Conservation (phyloP, 92 coral and sea anemone genomes). For the Parazoanthus swiftii region DNA sequence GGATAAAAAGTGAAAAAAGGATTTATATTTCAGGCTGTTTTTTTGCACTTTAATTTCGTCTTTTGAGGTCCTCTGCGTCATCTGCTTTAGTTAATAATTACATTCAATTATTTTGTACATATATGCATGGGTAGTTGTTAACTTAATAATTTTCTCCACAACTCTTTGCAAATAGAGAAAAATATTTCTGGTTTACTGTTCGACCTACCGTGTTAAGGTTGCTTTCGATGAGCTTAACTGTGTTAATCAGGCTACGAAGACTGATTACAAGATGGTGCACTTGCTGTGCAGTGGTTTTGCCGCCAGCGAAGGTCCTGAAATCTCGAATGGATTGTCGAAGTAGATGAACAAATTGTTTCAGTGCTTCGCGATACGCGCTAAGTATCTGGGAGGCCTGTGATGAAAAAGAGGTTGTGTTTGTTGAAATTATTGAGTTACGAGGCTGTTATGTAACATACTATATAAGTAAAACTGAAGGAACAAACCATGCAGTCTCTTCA, state of each 20-base stretch:
- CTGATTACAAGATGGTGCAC: background rate
- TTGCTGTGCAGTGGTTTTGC: background rate
- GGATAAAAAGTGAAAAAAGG: no score
- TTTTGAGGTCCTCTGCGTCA: background rate
- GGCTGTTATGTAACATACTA: background rate
- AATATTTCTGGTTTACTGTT: background rate
- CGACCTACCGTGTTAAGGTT: constrained; percentile 12
- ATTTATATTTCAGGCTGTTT: background rate
- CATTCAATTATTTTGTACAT: background rate
- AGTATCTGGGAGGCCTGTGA: constrained; percentile 16
- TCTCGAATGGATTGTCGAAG: background rate
- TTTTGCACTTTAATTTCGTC: background rate
- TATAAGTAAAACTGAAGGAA: background rate
- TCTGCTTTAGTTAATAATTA: background rate
- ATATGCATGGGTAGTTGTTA: background rate
- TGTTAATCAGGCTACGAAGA: constrained; percentile 17
- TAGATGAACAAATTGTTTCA: constrained; percentile 4
- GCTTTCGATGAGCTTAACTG: constrained; percentile 4
- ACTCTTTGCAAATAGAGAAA: background rate
- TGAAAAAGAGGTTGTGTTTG: background rate
- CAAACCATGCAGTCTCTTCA: no score
- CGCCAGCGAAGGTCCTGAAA: constrained; percentile 24
- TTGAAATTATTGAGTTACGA: background rate
- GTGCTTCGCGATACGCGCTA: background rate
- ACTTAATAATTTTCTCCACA: background rate